phyloP scores from a whole-genome alignment of 2,888 invertebrate genomes.

The Nomada lathburiana region DNA sequence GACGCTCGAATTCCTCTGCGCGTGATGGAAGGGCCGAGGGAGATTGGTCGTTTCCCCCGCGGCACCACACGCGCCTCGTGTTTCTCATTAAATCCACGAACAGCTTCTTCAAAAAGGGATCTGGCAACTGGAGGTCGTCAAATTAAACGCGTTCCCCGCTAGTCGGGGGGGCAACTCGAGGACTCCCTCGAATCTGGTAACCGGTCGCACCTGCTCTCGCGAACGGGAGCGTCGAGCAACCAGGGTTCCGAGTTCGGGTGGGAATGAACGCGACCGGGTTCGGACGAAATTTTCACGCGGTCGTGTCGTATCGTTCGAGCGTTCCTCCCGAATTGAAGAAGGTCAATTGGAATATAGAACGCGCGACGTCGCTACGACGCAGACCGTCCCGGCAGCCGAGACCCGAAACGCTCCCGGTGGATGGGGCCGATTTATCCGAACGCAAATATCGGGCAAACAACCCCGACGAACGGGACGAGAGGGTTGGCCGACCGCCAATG shows the following conservation, averaged over 20 bases:
- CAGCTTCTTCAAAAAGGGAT: constrained; percentile 54
- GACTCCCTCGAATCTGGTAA: background rate
- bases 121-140: constrained; percentile 44
- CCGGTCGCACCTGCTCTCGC: constrained; percentile 20
- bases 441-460: constrained; percentile 75
- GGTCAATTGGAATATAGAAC: no score
- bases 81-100: constrained; percentile 65
- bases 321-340: no score
- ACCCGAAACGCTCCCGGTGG: constrained; percentile 32
- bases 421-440: constrained; percentile 51
- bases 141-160: constrained; percentile 46
- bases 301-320: background rate
- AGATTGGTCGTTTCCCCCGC: constrained; percentile 21
- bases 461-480: constrained; percentile 42
- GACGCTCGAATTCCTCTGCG: background rate
- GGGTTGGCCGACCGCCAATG: constrained; percentile 72
- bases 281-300: background rate
- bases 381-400: constrained; percentile 21
- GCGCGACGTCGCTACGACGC: background rate
- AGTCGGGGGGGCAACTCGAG: background rate
- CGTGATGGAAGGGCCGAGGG: constrained; percentile 12
- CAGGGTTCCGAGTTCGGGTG: background rate
- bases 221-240: constrained; percentile 25
- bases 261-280: constrained; percentile 12
- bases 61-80: constrained; percentile 29